These are phyloP conservation scores for honey bee (Apis mellifera) DNA, from an alignment of 1,140 invertebrate species.

Conservation along the genomic window Amel_HAv3.1 CM009931.2:9451501-9452000, in stretches of 20 bases:
- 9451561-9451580: too few species aligned
- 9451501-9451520: too few species aligned
- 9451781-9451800: background rate
- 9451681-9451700: background rate
- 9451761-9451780: background rate
- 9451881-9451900: slow-evolving; percentile 31
- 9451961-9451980: background rate
- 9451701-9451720: background rate
- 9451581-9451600: too few species aligned
- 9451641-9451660: too few species aligned
- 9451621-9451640: too few species aligned
- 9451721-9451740: background rate
- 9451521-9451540: too few species aligned
- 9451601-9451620: too few species aligned
- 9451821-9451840: background rate
- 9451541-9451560: too few species aligned
- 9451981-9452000: too few species aligned
- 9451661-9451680: too few species aligned
- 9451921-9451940: slow-evolving; percentile 27
- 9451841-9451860: slow-evolving; percentile 16
- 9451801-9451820: background rate
- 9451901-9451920: slow-evolving; percentile 7
- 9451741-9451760: background rate
- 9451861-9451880: slow-evolving; percentile 14
- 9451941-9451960: slow-evolving; percentile 26